Evolutionary conservation across 2,113 vertebrate genomes (phyloP).

Genomic region (Tragelaphus scriptus): DNA sequence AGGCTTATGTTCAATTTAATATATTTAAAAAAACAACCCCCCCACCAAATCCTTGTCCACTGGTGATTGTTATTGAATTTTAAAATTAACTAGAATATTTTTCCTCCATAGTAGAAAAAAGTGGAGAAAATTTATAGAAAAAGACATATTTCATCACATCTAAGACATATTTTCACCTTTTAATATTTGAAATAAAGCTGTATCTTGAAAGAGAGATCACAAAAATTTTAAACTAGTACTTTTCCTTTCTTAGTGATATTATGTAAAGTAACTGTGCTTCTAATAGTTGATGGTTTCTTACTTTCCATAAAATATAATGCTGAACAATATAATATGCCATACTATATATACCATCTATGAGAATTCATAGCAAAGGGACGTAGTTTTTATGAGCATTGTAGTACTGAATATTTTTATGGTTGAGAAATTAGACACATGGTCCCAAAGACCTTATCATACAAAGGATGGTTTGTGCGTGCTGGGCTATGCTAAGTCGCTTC

Average conservation of each 20-base stretch:
- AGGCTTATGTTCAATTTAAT: not conserved
- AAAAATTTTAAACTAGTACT: not conserved
- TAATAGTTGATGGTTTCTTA: not conserved
- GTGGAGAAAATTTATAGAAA: not conserved
- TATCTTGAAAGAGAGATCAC: not conserved
- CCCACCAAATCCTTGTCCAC: not conserved
- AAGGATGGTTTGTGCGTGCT: slow-evolving; percentile 33
- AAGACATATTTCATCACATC: not conserved
- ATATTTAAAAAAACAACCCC: not conserved
- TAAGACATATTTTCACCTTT: not conserved
- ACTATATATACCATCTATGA: not conserved
- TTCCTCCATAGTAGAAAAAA: not conserved
- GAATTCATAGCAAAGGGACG: slow-evolving; percentile 3
- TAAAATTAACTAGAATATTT: slow-evolving; percentile 48
- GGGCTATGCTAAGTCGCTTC: not conserved
- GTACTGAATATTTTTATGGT: slow-evolving; percentile 45
- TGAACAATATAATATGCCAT: not conserved
- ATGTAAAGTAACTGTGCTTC: slow-evolving; percentile 32
- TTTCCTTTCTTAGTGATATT: not conserved
- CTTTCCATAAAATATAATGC: not conserved
- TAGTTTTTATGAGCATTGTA: slow-evolving; percentile 13
- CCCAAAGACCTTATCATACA: not conserved
- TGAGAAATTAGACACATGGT: slow-evolving; percentile 66
- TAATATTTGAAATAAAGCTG: not conserved
- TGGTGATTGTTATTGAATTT: not conserved